phyloP scores from a whole-genome alignment of 2,888 invertebrate genomes.

The Sympetrum striolatum region DNA sequence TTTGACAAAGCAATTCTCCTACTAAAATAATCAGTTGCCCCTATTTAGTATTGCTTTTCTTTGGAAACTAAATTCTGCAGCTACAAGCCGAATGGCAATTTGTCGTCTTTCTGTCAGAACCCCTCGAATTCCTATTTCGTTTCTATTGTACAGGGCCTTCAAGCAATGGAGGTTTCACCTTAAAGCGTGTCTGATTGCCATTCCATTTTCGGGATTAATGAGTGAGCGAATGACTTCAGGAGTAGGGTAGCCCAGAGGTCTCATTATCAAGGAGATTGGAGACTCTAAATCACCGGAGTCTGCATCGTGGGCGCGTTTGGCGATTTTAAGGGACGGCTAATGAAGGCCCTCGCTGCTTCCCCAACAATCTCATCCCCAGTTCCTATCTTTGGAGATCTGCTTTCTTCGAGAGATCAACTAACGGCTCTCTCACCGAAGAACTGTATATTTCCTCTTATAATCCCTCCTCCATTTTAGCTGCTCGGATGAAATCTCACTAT shows the following conservation, averaged over 20 bases:
- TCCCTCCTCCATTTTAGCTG: too few species aligned
- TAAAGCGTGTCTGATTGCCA: background rate
- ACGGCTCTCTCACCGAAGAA: background rate
- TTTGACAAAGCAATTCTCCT: too few species aligned
- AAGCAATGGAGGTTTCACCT: background rate
- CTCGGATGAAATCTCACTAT: too few species aligned
- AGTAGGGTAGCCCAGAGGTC: conserved; percentile 10
- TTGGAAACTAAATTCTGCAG: background rate
- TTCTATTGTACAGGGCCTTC: background rate
- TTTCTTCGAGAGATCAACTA: background rate
- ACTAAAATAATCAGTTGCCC: too few species aligned
- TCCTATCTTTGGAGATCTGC: conserved; percentile 19
- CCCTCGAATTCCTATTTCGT: background rate
- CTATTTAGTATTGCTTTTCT: too few species aligned
- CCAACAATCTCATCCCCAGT: background rate
- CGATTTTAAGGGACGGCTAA: background rate
- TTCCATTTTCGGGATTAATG: background rate
- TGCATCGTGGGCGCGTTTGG: background rate
- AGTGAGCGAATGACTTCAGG: background rate
- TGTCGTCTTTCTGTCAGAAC: background rate
- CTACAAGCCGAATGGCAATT: background rate
- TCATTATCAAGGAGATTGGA: background rate
- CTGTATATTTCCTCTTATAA: background rate
- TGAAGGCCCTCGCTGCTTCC: background rate
- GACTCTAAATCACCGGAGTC: background rate